Evolutionary conservation across 2,797 vertebrate species (phyloP).

Genomic region (Crenuchus spilurus): DNA sequence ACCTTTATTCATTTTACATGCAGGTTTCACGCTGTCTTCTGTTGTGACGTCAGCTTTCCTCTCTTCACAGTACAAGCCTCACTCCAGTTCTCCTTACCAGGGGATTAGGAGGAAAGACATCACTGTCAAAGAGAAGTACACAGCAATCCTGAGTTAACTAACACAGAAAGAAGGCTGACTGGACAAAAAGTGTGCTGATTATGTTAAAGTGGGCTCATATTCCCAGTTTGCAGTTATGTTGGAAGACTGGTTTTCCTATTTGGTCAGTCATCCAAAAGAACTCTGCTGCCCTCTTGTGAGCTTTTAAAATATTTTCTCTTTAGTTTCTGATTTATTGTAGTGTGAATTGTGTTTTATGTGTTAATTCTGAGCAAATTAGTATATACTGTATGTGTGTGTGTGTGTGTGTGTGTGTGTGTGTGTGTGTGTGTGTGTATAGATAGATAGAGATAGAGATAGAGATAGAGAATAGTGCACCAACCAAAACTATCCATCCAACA

Average conservation of each 20-base stretch:
- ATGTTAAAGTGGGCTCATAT: neutral
- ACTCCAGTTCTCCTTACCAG: neutral
- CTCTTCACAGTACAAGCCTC: neutral
- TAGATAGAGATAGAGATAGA: no score
- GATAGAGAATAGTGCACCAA: no score
- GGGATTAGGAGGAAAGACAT: neutral
- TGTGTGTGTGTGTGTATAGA: no score
- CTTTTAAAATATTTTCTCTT: neutral
- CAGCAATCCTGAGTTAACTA: neutral
- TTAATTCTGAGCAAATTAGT: neutral
- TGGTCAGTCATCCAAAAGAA: neutral
- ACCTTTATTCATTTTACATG: neutral
- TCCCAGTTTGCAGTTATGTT: neutral
- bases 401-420: no score
- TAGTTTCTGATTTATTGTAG: neutral
- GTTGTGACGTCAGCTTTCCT: neutral
- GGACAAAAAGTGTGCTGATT: neutral
- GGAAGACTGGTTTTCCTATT: neutral
- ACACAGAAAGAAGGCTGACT: neutral
- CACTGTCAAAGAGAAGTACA: constrained; percentile 10
- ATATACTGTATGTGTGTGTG: no score
- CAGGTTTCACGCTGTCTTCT: neutral
- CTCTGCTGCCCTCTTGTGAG: constrained; percentile 28
- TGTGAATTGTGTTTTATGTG: neutral
- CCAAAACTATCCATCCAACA: no score